Evolutionary conservation across 2,797 vertebrate species (phyloP), one percentile per base, ranked within the genome.

Genomic region (Pangasius krempfi): DNA sequence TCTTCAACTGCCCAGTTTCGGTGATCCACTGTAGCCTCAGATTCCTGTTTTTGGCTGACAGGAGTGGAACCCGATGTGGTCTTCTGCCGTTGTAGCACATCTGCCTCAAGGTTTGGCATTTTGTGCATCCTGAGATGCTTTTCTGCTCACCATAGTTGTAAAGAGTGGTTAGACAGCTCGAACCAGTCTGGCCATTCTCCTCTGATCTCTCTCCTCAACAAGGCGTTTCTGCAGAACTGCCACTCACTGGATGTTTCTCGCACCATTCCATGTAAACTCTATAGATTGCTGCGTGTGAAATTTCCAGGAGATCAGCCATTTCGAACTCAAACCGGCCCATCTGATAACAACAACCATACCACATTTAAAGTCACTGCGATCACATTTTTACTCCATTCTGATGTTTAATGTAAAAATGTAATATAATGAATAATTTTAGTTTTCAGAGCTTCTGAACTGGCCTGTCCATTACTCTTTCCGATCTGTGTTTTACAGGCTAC

Each of bases 401-500:
- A 52, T 50, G 44, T 22, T 27, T 5, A 76, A 50, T n/a, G 14
- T 75, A 27, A 13, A 76, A 27, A 47, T 27, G 0, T 27, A 27
- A 33, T 30, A 68, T 40, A 37, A 40, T 44, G 70, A 50, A 52
- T 16, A 16, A 8, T 52, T 50, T 2, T 27, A 8, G 6, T 54
- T 18, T 37, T 56, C 14, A 20, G 14, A 44, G 70, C 70, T 70
- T 70, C 20, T 76, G 25, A 50, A 14, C 25, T 20, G 25, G 25
- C 13, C 30, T 81, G 18, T 40, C 7, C 25, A n/a, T 83, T 16
- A 83, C 37, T 58, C 64, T 44, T 44, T 54, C 22, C 86, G 33
- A 44, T 76, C 5, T 85, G 16, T 90, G 25, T 68, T 84, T 27
- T 80, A 33, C 80, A 91, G 88, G 79, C 84, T 86, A 37, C 33